These are phyloP conservation scores for Thalassoma bifasciatum DNA, from an alignment of 2,113 vertebrate genomes.

Conservation along the genomic window DNA sequence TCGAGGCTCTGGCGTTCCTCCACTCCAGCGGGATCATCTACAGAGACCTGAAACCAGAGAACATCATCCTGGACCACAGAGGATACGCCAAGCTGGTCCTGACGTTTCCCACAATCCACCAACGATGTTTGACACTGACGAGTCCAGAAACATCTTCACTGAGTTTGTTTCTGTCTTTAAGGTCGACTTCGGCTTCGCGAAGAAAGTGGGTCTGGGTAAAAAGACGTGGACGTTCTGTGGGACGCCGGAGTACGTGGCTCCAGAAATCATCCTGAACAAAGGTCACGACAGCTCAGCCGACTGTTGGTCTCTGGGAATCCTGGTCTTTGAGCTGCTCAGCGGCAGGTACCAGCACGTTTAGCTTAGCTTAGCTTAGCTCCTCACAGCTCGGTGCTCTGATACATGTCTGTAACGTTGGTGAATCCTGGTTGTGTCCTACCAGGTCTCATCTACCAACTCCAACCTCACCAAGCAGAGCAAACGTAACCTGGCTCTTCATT, in stretches of 20 bases:
- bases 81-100: slow-evolving; percentile 82
- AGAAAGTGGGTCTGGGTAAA: slow-evolving; percentile 81
- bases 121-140: too few relatives aligned
- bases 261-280: slow-evolving; percentile 82
- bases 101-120: background rate
- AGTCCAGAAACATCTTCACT: too few relatives aligned
- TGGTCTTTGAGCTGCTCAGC: slow-evolving; percentile 80
- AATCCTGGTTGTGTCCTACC: too few relatives aligned
- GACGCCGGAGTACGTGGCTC: slow-evolving; percentile 81
- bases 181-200: slow-evolving; percentile 83
- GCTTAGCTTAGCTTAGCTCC: background rate
- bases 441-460: too few relatives aligned
- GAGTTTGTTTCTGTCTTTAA: slow-evolving; percentile 32
- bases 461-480: too few relatives aligned
- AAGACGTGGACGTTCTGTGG: slow-evolving; percentile 84
- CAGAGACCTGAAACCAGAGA: slow-evolving; percentile 83
- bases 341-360: slow-evolving; percentile 66
- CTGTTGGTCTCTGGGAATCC: slow-evolving; percentile 82
- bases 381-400: too few relatives aligned
- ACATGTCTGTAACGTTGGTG: too few relatives aligned
- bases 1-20: slow-evolving; percentile 79
- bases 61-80: slow-evolving; percentile 80
- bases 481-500: too few relatives aligned
- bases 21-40: slow-evolving; percentile 81
- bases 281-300: slow-evolving; percentile 80